Evolutionary conservation across 2,888 invertebrate genomes (phyloP).

Genomic region (Liposcelis brunnea): DNA sequence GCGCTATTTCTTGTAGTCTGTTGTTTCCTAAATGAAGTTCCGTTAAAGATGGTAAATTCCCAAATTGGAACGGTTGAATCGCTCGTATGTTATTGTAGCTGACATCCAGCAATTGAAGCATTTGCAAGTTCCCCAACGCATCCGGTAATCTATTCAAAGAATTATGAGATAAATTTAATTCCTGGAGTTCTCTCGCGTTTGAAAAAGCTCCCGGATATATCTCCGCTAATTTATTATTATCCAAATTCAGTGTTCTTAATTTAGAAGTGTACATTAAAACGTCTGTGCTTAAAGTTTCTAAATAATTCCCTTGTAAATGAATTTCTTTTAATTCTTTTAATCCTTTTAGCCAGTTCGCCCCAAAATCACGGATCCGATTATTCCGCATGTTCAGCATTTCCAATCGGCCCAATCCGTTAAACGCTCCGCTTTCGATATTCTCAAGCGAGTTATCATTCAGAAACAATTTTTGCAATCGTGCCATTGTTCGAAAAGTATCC

Average conservation of each 20-base stretch:
- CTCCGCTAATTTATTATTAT: constrained; percentile 53
- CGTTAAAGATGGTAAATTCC: constrained; percentile 46
- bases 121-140: constrained; percentile 47
- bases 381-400: constrained; percentile 58
- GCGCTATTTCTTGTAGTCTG: constrained; percentile 47
- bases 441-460: constrained; percentile 56
- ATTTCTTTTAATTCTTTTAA: constrained; percentile 47
- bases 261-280: constrained; percentile 46
- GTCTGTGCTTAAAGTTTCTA: constrained; percentile 50
- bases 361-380: constrained; percentile 39
- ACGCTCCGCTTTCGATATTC: constrained; percentile 41
- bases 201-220: constrained; percentile 46
- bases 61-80: constrained; percentile 49
- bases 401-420: constrained; percentile 48
- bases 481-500: constrained; percentile 44
- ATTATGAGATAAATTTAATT: constrained; percentile 63
- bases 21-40: constrained; percentile 60
- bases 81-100: constrained; percentile 58
- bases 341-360: constrained; percentile 33
- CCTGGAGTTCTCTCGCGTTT: constrained; percentile 43
- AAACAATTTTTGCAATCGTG: constrained; percentile 48
- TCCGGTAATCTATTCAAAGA: constrained; percentile 52
- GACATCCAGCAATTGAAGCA: constrained; percentile 54
- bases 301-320: constrained; percentile 56
- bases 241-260: constrained; percentile 51